These are phyloP conservation scores for Neelides folsomi DNA, from an alignment of 2,888 invertebrate species.

Conservation along the genomic window DNA sequence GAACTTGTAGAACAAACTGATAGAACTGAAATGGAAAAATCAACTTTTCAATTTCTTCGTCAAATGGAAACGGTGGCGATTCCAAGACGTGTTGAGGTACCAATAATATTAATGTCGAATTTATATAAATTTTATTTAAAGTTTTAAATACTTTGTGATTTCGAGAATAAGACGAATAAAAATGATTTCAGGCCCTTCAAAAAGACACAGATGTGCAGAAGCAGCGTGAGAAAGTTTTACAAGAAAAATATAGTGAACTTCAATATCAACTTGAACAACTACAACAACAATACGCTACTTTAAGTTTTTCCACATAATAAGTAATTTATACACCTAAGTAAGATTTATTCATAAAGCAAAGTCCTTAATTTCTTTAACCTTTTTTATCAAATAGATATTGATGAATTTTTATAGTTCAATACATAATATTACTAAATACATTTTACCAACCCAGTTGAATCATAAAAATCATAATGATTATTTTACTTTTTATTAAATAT, in stretches of 20 bases:
- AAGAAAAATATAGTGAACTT: constrained; percentile 65
- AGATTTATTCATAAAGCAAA: too few species aligned
- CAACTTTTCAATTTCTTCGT: constrained; percentile 78
- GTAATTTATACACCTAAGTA: too few species aligned
- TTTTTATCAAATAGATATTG: constrained; percentile 1
- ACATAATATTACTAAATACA: too few species aligned
- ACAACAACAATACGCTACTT: constrained; percentile 28
- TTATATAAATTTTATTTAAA: too few species aligned
- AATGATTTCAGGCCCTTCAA: constrained; percentile 61
- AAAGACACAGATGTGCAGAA: constrained; percentile 87
- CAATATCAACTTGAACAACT: constrained; percentile 45
- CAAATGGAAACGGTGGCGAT: constrained; percentile 81
- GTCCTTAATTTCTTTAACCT: not conserved
- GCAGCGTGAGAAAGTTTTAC: constrained; percentile 76
- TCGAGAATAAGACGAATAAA: too few species aligned
- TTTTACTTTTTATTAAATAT: too few species aligned
- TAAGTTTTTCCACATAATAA: not conserved
- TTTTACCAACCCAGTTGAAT: too few species aligned
- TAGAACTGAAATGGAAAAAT: constrained; percentile 71
- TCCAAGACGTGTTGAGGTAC: constrained; percentile 73
- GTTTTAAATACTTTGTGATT: too few species aligned
- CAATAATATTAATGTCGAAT: not conserved
- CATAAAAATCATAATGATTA: too few species aligned
- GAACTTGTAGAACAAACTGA: constrained; percentile 82
- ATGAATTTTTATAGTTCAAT: too few species aligned